Percentiles rank a stretch among this genome's conserved stretches.
Evolutionary conservation across 2,888 invertebrate species (phyloP).

Genomic region (Drosophila villosipedis): DNA sequence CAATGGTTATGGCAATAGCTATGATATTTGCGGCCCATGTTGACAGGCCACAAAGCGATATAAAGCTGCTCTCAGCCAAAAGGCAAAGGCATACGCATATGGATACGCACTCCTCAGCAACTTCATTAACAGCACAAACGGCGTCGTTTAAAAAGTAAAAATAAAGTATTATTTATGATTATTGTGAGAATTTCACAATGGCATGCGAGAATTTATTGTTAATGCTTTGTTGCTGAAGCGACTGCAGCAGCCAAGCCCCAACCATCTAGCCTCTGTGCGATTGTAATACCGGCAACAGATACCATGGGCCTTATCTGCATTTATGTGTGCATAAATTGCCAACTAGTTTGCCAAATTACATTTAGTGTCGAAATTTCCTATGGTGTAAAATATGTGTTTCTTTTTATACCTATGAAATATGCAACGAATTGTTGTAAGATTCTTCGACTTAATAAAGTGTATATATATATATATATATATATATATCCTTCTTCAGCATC

Average conservation of each 20-base stretch:
- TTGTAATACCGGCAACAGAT: not conserved
- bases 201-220: conserved; percentile 83
- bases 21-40: conserved; percentile 67
- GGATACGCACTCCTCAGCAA: conserved; percentile 48
- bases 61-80: conserved; percentile 25
- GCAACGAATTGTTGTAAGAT: not conserved
- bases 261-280: conserved; percentile 19
- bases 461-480: not conserved
- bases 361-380: not conserved
- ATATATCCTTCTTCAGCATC: not conserved
- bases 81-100: conserved; percentile 4
- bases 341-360: not conserved
- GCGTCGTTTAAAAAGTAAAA: conserved; percentile 76
- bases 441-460: not conserved
- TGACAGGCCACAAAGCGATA: conserved; percentile 60
- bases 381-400: not conserved
- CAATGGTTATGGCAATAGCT: conserved; percentile 14
- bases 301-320: conserved; percentile 26
- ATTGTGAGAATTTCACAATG: conserved; percentile 84
- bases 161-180: conserved; percentile 82
- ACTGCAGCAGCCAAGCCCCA: conserved; percentile 33
- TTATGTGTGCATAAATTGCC: conserved; percentile 3
- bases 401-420: not conserved
- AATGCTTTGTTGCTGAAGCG: conserved; percentile 61
- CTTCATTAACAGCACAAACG: conserved; percentile 67